phyloP scores from a whole-genome alignment of 1,140 invertebrate species.

The Drosophila rhopaloa region DNA sequence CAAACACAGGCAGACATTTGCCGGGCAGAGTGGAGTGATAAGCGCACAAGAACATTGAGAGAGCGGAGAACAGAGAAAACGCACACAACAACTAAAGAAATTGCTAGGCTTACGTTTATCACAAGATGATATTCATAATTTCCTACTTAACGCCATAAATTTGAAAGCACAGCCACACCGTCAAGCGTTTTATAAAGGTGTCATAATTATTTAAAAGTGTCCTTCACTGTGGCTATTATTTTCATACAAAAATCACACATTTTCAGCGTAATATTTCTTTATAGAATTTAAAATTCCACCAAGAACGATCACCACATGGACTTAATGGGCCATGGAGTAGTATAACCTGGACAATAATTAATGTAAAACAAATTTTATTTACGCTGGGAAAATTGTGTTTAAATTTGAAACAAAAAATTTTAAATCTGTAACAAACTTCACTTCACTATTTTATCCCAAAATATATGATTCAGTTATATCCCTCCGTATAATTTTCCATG shows the following conservation, averaged over 20 bases:
- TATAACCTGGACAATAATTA: too few relatives aligned
- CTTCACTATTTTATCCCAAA: too few relatives aligned
- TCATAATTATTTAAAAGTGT: slow-evolving; percentile 1
- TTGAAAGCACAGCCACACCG: slow-evolving; percentile 15
- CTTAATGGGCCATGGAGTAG: too few relatives aligned
- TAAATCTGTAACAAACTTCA: too few relatives aligned
- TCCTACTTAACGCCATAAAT: slow-evolving; percentile 2
- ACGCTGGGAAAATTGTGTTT: too few relatives aligned
- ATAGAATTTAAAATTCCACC: too few relatives aligned
- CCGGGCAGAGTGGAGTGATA: slow-evolving; percentile 55
- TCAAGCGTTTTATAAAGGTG: not conserved
- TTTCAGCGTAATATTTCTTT: too few relatives aligned
- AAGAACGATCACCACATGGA: too few relatives aligned
- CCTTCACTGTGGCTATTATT: too few relatives aligned
- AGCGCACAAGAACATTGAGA: slow-evolving; percentile 52
- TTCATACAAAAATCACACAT: too few relatives aligned
- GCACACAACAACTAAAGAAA: slow-evolving; percentile 8
- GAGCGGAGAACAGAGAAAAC: slow-evolving; percentile 2
- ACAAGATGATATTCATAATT: slow-evolving; percentile 19
- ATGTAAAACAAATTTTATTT: too few relatives aligned
- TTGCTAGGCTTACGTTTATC: slow-evolving; percentile 23
- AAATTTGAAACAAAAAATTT: too few relatives aligned
- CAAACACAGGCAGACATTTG: slow-evolving; percentile 18
- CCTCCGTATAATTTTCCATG: not conserved
- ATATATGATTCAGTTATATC: not conserved